These are phyloP conservation scores for Trichonephila clavata DNA, from an alignment of 1,140 invertebrate genomes.

Conservation along the genomic window DNA sequence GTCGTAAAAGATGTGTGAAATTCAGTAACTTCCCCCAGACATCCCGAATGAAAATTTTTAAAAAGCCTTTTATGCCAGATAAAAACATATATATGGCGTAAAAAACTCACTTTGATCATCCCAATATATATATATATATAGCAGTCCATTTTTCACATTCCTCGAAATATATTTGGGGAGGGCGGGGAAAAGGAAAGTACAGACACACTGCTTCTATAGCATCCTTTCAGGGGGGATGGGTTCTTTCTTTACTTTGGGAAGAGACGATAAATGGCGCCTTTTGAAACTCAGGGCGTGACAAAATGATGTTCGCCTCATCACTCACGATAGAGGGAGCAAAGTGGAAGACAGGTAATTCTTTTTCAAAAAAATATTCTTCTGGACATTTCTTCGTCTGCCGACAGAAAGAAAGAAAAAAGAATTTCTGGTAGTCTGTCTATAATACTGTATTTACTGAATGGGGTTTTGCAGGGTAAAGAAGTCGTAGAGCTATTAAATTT, in stretches of 20 bases:
- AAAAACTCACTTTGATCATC: background rate
- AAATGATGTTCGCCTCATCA: constrained; percentile 16
- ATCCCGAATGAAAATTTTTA: background rate
- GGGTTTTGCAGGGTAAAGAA: too few species aligned
- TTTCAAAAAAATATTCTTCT: background rate
- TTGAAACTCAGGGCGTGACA: constrained; percentile 16
- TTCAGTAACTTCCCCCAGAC: too few species aligned
- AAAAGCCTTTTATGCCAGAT: background rate
- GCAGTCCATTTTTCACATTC: background rate
- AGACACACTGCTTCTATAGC: background rate
- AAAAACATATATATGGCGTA: background rate
- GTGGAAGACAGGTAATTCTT: constrained; percentile 6
- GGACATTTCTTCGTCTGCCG: background rate
- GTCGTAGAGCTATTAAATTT: too few species aligned
- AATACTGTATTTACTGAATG: too few species aligned
- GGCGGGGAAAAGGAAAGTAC: too few species aligned
- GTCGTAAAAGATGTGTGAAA: too few species aligned
- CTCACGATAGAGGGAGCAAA: background rate
- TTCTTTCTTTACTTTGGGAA: background rate
- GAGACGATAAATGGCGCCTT: constrained; percentile 7
- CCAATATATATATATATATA: background rate
- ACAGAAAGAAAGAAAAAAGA: background rate
- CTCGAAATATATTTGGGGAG: background rate
- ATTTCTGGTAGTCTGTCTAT: too few species aligned
- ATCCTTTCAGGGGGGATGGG: background rate